Evolutionary conservation across 2,797 vertebrate genomes (phyloP), one percentile per base, ranked within the genome.

Genomic region (Tinamus major): DNA sequence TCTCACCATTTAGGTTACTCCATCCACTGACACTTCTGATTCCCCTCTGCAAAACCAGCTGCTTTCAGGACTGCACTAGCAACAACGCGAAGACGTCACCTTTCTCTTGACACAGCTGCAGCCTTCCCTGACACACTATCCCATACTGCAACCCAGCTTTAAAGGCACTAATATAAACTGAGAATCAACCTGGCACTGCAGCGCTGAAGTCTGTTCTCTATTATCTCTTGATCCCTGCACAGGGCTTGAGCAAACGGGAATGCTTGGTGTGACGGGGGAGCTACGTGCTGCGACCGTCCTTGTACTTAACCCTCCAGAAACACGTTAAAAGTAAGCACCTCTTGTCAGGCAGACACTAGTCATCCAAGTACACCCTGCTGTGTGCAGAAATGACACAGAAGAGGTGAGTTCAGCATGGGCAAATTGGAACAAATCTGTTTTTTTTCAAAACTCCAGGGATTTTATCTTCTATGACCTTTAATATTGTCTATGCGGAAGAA

Each of bases 61-160:
- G 26, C 0, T 0, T 39, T 79, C 56, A 79, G 33, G 35, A 15
- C 14, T 64, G n/a, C 13, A 11, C 17, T 49, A 2, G 23, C 3
- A 33, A 18, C 20, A 81, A 31, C 0, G 0, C 2, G 2, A 80
- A 77, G 15, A 3, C 10, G 39, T 2, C 41, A 27, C 46, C n/a
- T 8, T n/a, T n/a, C 27, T 17, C 14, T 53, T 55, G 29, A 24
- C 8, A 55, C 19, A 33, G 9, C 46, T 68, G 20, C 58, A 76
- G 35, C 37, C 46, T 65, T 31, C 13, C 31, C 0, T 31, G 11
- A 62, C 16, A 7, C 20, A 8, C 31, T 23, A 19, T 7, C 24
- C 26, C 8, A 8, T 23, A 33, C 35, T 2, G 0, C 41, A 75
- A 71, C 24, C 10, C n/a, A 6, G 20, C 39, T 74, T 70, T 10